Conservation (phyloP, 2,888 invertebrate species). For the Tricholauxania praeusta region DNA sequence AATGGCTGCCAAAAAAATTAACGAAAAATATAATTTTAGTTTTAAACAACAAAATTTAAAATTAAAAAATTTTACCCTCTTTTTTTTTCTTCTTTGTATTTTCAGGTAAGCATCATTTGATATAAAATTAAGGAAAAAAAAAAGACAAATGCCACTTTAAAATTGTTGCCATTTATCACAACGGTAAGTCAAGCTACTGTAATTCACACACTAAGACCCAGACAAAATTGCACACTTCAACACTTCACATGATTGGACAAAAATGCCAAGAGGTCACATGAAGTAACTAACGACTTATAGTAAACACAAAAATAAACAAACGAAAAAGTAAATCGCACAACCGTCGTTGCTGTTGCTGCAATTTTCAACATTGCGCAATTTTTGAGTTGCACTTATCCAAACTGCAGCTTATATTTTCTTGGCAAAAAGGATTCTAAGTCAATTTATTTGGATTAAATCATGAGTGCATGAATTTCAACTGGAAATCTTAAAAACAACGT, state of each 20-base stretch:
- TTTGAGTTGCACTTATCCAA: slow-evolving; percentile 34
- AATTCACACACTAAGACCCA: neutral
- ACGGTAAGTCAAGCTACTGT: slow-evolving; percentile 2
- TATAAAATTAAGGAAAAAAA: neutral
- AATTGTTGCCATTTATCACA: slow-evolving; percentile 4
- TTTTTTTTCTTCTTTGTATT: slow-evolving; percentile 27
- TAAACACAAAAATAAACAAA: neutral
- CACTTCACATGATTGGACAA: neutral
- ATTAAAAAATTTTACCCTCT: slow-evolving; percentile 7
- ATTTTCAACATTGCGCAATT: neutral
- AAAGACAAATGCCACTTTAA: neutral
- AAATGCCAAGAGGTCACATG: neutral
- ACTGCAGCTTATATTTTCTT: slow-evolving; percentile 30
- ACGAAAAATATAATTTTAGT: neutral
- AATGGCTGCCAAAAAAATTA: too few relatives aligned
- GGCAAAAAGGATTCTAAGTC: slow-evolving; percentile 45
- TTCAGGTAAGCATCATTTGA: slow-evolving; percentile 43
- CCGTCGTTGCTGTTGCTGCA: slow-evolving; percentile 5
- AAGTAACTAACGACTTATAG: neutral
- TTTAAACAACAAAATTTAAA: too few relatives aligned
- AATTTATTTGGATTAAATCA: slow-evolving; percentile 50
- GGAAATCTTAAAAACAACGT: neutral
- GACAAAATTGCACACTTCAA: slow-evolving; percentile 1
- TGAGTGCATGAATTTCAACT: slow-evolving; percentile 33
- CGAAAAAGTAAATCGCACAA: neutral